Evolutionary conservation across 2,888 invertebrate species (phyloP), one percentile per base, ranked within the genome.

Genomic region (Epirrhoe tristata): DNA sequence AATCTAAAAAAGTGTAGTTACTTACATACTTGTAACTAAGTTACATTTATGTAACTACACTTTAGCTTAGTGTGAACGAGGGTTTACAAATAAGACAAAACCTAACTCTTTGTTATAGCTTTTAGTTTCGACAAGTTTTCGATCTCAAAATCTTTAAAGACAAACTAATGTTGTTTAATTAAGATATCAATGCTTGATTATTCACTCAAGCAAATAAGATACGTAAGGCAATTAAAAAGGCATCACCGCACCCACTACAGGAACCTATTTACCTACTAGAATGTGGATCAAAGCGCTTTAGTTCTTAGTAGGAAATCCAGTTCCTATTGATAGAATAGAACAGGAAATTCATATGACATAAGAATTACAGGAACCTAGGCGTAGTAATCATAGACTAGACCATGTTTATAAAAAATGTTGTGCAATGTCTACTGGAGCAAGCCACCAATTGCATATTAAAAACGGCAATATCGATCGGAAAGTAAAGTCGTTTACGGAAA

Each of bases 401-500:
- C 56, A 60, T 59, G 63, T 74, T 72, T 69, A 72, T 72, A 69
- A 70, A 68, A 74, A 73, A 74, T 67, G 74, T 82, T 81, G 75
- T 80, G 81, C 74, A 81, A 78, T 76, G 67, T 58, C 64, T 60
- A 72, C 72, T 71, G 71, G 67, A 65, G 61, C 59, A 63, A 58
- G 66, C 50, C 51, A 65, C 66, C 59, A 65, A 61, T 64, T 63
- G 73, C 74, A 75, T 76, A 77, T 78, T 73, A 68, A 57, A 69
- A 69, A 63, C 43, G 58, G 68, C 71, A 66, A 72, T 73, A 62
- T 68, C 53, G 74, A 76, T 79, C 76, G 75, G 75, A 77, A 77
- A 80, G 76, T 78, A 80, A 86, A 83, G 83, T 79, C 83, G 81
- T 84, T 79, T 57, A 77, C 81, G 80, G 82, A 82, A 84, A 75